Evolutionary conservation across 2,113 vertebrate species (phyloP), one percentile per base, ranked within the genome.

Genomic region (Jaculus jaculus): DNA sequence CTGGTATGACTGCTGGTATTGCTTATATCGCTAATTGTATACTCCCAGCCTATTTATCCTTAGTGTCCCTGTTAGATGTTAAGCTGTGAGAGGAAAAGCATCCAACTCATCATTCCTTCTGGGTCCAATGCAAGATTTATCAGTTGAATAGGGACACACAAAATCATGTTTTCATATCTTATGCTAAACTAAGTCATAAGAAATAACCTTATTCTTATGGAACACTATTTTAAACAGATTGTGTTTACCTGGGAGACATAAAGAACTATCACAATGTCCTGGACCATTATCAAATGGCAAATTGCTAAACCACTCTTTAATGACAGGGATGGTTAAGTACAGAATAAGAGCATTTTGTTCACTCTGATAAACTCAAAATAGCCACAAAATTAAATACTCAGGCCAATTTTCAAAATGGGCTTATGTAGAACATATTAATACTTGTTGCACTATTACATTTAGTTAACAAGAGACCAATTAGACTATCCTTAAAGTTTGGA

Each of bases 161-260:
- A 85, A 87, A 87, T 91, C 92, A 42, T 42, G 30, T 91, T 84
- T 92, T 89, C 24, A 75, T 84, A 39, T 28, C 42, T 82, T 87
- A 51, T 3, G 9, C 69, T 93, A 92, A 96, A 96, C 77, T 81
- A 89, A 66, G 26, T 90, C 73, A 94, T 63, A 7, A 15, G 54
- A 84, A 90, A 71, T 20, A 83, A 74, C 72, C 32, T 58, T 74
- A 84, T 92, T 79, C 37, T 75, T 74, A 93, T 47, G 84, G 65
- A 94, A 84, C 69, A 80, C 39, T 89, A 80, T 86, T 93, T 95
- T 93, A 96, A 87, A 87, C 68, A 96, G 86, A 83, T 13, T 91
- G 51, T 91, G 72, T 73, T 93, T 90, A 91, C 71, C 77, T 96
- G 92, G 84, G 84, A 97, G 69, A 84, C 12, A 39, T 37, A 23